phyloP scores from a whole-genome alignment of 2,113 vertebrate genomes.

The Sapajus apella region DNA sequence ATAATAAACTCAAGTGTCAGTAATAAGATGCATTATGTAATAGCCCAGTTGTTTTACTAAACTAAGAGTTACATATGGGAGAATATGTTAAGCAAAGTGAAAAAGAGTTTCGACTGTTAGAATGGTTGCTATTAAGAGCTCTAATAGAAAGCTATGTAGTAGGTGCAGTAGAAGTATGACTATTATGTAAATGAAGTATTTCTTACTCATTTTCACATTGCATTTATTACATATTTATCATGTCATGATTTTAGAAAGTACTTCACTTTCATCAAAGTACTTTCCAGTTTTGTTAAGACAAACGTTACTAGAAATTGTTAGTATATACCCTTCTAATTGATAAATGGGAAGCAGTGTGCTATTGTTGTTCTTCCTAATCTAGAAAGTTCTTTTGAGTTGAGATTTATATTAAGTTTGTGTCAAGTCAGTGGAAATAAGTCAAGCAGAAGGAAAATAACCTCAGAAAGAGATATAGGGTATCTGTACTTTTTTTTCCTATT shows the following conservation, averaged over 20 bases:
- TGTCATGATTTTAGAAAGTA: constrained; percentile 16
- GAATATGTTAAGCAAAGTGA: constrained; percentile 37
- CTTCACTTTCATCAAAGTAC: neutral
- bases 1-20: neutral
- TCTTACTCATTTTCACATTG: neutral
- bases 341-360: neutral
- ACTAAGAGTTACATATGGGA: neutral
- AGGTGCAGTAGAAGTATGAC: neutral
- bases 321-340: neutral
- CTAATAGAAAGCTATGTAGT: neutral
- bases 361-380: neutral
- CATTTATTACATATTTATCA: neutral
- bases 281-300: constrained; percentile 33
- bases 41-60: neutral
- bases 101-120: neutral
- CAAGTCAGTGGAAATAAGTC: neutral
- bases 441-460: neutral
- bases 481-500: neutral
- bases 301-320: neutral
- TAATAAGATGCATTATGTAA: neutral
- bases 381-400: neutral
- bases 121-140: neutral
- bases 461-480: neutral
- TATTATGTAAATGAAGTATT: neutral
- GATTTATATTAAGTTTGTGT: neutral